These are phyloP conservation scores for Hemibagrus guttatus DNA, from an alignment of 2,797 vertebrate species.

Conservation along the genomic window DNA sequence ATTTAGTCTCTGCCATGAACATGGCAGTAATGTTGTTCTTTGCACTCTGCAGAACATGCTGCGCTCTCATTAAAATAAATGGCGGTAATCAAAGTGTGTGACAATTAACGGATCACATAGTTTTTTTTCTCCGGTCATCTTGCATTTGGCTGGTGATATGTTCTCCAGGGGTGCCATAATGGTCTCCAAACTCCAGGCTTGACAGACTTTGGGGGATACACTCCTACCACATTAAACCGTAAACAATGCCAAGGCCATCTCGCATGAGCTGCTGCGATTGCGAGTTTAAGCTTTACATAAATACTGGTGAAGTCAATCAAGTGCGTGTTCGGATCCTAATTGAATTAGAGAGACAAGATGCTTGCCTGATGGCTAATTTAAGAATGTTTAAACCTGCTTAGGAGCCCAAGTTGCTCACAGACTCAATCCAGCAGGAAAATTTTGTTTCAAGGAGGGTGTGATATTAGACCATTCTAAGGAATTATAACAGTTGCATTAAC, in stretches of 20 bases:
- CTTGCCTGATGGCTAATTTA: constrained; percentile 33
- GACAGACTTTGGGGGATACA: constrained; percentile 25
- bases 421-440: background rate
- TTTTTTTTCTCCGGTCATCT: constrained; percentile 35
- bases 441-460: background rate
- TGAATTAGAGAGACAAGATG: constrained; percentile 32
- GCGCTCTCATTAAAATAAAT: constrained; percentile 80
- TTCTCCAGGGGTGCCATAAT: constrained; percentile 29
- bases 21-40: constrained; percentile 63
- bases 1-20: constrained; percentile 67
- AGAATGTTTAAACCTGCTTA: constrained; percentile 9
- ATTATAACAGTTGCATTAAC: background rate
- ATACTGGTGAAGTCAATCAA: constrained; percentile 43
- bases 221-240: constrained; percentile 21
- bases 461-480: background rate
- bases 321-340: constrained; percentile 39
- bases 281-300: constrained; percentile 21
- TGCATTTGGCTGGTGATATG: constrained; percentile 24
- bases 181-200: constrained; percentile 21
- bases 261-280: background rate
- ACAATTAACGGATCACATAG: constrained; percentile 74
- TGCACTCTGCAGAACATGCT: constrained; percentile 35
- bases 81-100: constrained; percentile 75
- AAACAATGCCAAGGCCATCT: constrained; percentile 38
- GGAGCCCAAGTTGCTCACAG: constrained; percentile 5